Conservation (phyloP, 2,888 invertebrate species). For the Drosophila lutescens region DNA sequence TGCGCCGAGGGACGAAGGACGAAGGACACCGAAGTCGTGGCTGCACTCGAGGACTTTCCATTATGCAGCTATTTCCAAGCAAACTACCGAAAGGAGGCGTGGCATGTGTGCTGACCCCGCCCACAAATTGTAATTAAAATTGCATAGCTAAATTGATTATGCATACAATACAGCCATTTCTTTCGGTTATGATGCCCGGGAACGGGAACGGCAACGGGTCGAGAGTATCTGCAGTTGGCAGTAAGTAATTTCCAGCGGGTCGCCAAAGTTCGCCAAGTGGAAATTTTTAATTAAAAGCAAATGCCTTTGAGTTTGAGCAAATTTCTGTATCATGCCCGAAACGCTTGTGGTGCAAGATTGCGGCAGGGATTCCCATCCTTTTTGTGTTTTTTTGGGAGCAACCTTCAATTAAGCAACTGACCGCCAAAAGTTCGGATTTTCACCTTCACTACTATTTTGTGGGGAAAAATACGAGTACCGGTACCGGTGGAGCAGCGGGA, state of each 20-base stretch:
- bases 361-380: constrained; percentile 21
- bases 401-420: constrained; percentile 72
- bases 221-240: constrained; percentile 41
- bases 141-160: constrained; percentile 78
- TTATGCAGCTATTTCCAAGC: constrained; percentile 69
- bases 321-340: constrained; percentile 43
- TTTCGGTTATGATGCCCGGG: constrained; percentile 23
- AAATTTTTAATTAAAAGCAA: constrained; percentile 77
- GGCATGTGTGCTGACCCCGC: constrained; percentile 63
- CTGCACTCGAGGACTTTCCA: constrained; percentile 33
- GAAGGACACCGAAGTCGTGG: background rate
- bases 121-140: constrained; percentile 78
- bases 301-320: constrained; percentile 73
- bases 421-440: constrained; percentile 67
- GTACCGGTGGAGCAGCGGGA: constrained; percentile 9
- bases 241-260: constrained; percentile 67
- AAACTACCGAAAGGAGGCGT: constrained; percentile 7
- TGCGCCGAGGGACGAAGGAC: constrained; percentile 20
- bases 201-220: background rate
- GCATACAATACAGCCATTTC: constrained; percentile 45
- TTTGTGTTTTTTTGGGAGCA: constrained; percentile 19
- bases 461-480: constrained; percentile 3
- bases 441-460: constrained; percentile 44
- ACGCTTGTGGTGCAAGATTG: constrained; percentile 42
- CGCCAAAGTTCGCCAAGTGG: constrained; percentile 68